Base-by-base conservation (phyloP, 2,113 vertebrate genomes). In the Chamaea fasciata region DNA sequence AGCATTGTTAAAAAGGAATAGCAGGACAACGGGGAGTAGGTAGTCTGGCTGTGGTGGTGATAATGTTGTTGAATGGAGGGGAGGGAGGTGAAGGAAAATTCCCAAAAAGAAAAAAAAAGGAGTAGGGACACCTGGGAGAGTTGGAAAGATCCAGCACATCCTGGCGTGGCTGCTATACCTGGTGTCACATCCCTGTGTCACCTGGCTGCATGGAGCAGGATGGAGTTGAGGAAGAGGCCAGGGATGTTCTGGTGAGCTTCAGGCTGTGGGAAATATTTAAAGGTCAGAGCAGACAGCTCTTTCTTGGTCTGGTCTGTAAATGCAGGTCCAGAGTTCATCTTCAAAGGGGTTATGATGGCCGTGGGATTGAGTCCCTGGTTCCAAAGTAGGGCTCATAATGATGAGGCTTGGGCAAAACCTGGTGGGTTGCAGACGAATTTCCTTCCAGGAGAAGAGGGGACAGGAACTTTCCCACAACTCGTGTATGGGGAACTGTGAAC, bases 401-500 rank as follows among this genome's bases (percentile, higher is more conserved):
- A 15, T 56, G 52, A 71, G 41, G 13, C 19, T 41, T 71, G 30
- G 27, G 33, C 56, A 41, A 44, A 78, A 24, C 15, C 9, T 22
- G 31, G n/a, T 1, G 1, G 22, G 27, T 37, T 44, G 62, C 31
- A 49, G 30, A 53, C 20, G 4, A 16, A 5, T 79, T 74, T 83
- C 11, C 42, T 57, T 77, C 30, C 41, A 46, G 52, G 53, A 65
- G 31, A 3, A 37, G 24, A 41, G 30, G 6, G 10, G 20, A 5
- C 9, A 5, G 26, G 23, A 31, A 2, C 15, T 53, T 80, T 63
- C 22, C 8, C 6, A 10, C 24, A 52, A 0, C 30, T 11, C 8
- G 0, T 16, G 12, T n/a, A 10, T 3, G 11, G 55, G 11, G 21
- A 19, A 6, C 41, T 84, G 47, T 75, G 56, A 86, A n/a, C 49